Percentiles rank a stretch among this genome's conserved stretches.
These are phyloP conservation scores for Chymomyza costata DNA, from an alignment of 1,140 invertebrate species.

Conservation along the genomic window DNA sequence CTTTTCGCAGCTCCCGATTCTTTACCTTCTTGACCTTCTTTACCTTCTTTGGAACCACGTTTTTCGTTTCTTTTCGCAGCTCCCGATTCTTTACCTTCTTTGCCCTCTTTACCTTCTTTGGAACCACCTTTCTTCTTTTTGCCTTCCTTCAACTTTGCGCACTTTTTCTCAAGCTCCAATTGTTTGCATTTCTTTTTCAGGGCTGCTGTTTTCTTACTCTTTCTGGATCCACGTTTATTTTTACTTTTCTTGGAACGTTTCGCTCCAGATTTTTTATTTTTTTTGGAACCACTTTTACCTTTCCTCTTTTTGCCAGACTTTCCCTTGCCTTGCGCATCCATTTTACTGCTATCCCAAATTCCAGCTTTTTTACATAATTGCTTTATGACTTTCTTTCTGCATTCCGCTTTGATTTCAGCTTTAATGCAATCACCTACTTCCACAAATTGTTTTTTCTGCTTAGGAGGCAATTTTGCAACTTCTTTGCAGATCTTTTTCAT, in stretches of 20 bases:
- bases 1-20: no score
- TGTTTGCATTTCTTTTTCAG: background rate
- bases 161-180: no score
- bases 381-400: slow-evolving; percentile 3
- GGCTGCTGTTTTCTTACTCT: background rate
- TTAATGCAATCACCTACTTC: background rate
- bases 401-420: slow-evolving; percentile 9
- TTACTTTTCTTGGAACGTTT: background rate
- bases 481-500: background rate
- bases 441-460: slow-evolving; percentile 1
- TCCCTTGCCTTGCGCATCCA: no score
- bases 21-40: no score
- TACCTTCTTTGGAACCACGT: no score
- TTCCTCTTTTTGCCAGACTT: background rate
- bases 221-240: background rate
- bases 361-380: slow-evolving; percentile 14
- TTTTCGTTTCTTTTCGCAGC: no score
- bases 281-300: background rate
- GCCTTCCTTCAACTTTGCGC: no score
- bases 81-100: no score
- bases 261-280: background rate
- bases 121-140: no score
- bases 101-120: no score
- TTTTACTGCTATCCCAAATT: no score
- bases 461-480: background rate